A percentile compares a stretch with the other conserved stretches of the same genome.
Evolutionary conservation across 2,797 vertebrate genomes (phyloP).

Genomic region (Halcyon smyrnensis): DNA sequence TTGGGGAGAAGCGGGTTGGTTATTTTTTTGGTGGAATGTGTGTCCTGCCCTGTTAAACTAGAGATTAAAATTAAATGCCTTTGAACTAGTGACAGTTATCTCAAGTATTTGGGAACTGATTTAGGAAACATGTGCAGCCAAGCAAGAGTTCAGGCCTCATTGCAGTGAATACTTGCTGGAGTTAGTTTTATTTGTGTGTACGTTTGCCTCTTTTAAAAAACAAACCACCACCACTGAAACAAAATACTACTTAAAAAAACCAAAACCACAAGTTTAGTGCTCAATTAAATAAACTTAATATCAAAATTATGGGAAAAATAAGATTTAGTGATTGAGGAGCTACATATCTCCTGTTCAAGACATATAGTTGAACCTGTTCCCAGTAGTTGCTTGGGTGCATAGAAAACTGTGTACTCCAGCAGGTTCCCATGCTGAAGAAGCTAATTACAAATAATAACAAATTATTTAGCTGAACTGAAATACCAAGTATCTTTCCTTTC

Average conservation of each 20-base stretch:
- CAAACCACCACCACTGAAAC: neutral
- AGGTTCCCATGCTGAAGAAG: neutral
- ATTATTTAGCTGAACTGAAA: neutral
- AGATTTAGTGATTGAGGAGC: neutral
- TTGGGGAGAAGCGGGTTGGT: neutral
- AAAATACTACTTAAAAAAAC: neutral
- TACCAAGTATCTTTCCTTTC: neutral
- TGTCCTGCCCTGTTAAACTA: neutral
- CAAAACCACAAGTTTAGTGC: neutral
- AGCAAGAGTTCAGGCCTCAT: neutral
- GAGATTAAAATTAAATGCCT: neutral
- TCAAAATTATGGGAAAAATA: neutral
- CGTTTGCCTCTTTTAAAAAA: neutral
- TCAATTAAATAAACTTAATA: neutral
- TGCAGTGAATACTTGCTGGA: neutral
- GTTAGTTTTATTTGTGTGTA: neutral
- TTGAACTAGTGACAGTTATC: neutral
- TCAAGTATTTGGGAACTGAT: neutral
- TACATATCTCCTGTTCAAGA: neutral
- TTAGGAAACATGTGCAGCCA: neutral
- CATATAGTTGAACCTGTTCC: neutral
- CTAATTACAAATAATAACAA: neutral
- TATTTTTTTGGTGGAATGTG: neutral
- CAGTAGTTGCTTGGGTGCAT: neutral
- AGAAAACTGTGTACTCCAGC: neutral